Percentiles rank a stretch among this genome's conserved stretches.
Evolutionary conservation across 2,113 vertebrate genomes (phyloP).

Genomic region (Gyps fulvus): DNA sequence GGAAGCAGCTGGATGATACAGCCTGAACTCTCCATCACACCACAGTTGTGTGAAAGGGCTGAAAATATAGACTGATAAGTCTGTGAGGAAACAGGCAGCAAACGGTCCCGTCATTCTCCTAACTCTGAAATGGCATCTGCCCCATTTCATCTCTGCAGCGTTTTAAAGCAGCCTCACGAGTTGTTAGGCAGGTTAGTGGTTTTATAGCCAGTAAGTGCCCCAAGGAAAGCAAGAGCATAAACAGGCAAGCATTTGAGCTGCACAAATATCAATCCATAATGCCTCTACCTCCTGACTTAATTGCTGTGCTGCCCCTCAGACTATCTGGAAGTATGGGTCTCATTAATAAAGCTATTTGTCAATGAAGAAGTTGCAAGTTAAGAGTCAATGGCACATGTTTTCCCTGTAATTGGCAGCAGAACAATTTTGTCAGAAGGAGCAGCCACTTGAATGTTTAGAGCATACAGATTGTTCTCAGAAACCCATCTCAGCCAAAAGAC

Average conservation of each 20-base stretch:
- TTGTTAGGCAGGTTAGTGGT: background rate
- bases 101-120: background rate
- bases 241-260: background rate
- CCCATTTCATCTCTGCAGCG: background rate
- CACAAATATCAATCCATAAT: background rate
- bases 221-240: background rate
- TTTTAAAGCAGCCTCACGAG: background rate
- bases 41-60: background rate
- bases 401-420: background rate
- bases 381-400: background rate
- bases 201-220: background rate
- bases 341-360: background rate
- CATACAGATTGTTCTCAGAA: slow-evolving; percentile 3
- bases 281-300: background rate
- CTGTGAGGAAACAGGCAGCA: background rate
- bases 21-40: background rate
- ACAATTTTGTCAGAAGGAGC: background rate
- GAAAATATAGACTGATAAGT: background rate
- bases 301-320: background rate
- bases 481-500: background rate
- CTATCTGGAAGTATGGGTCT: background rate
- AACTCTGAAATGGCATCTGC: background rate
- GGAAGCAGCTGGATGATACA: background rate
- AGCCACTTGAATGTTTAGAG: background rate
- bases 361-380: background rate